Percentiles rank a stretch among this genome's conserved stretches.
phyloP scores from a whole-genome alignment of 1,140 invertebrate species.

The Choristoneura fumiferana region DNA sequence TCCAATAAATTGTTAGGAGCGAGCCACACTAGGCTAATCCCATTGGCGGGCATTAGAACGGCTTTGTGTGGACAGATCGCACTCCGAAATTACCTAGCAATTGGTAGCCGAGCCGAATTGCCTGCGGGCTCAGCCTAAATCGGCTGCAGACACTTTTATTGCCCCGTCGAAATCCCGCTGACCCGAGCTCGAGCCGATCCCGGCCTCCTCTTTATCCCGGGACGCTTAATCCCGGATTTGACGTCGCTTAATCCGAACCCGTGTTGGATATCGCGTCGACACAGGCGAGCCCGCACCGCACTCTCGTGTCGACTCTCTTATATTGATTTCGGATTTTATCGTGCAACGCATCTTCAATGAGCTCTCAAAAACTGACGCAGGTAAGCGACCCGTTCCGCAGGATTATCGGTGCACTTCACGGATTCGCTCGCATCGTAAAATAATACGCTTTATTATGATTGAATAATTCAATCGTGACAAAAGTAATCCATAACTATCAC shows the following conservation, averaged over 20 bases:
- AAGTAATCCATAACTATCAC: constrained; percentile 70
- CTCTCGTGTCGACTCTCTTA: constrained; percentile 50
- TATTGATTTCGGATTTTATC: constrained; percentile 63
- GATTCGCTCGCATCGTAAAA: constrained; percentile 20
- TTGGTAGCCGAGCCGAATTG: constrained; percentile 72
- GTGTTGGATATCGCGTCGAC: constrained; percentile 76
- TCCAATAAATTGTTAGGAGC: constrained; percentile 71
- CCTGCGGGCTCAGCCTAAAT: constrained; percentile 72
- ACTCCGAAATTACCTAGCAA: constrained; percentile 75
- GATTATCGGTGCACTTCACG: constrained; percentile 9
- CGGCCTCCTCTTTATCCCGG: constrained; percentile 60
- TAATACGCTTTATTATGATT: constrained; percentile 57
- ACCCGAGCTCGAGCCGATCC: constrained; percentile 61
- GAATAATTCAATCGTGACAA: constrained; percentile 67
- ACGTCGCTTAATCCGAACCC: constrained; percentile 77
- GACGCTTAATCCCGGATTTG: constrained; percentile 76
- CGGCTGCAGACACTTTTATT: constrained; percentile 79
- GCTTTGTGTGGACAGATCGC: constrained; percentile 74
- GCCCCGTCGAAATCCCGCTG: constrained; percentile 71
- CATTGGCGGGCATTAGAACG: constrained; percentile 72
- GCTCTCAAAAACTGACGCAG: constrained; percentile 22
- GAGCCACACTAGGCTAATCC: constrained; percentile 71
- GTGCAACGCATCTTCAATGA: constrained; percentile 42
- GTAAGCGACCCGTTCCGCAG: neutral
- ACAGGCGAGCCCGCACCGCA: constrained; percentile 57